Evolutionary conservation across 1,140 invertebrate genomes (phyloP), one percentile per base, ranked within the genome.

Genomic region (Elymnias hypermnestra): DNA sequence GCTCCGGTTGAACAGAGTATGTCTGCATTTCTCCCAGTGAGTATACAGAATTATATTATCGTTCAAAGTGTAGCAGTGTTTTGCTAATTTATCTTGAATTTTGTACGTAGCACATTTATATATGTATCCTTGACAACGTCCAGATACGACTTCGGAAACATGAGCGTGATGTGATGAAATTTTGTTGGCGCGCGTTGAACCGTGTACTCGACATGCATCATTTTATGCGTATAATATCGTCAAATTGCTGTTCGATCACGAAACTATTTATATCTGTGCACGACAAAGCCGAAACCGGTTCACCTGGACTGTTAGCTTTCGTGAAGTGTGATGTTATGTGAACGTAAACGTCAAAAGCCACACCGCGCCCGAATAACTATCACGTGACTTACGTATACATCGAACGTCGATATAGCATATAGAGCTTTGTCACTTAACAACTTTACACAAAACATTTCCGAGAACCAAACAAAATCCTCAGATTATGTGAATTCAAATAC

Each of bases 301-400:
- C 59, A 66, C 58, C 53, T 53, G 56, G 53, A 64, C 23, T 26
- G 36, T 40, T 39, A 33, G 18, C 13, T 31, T 8, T 33, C 25
- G 28, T 18, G 71, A 67, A 59, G 46, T 66, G 33, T 37, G 8
- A 33, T 57, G 48, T 50, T 53, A n/a, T n/a, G 63, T 53, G 50
- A 62, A 67, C 69, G 72, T 67, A 73, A 75, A 77, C 70, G 69
- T 72, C 72, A 75, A 82, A 74, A 82, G 72, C 63, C 37, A 42
- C 41, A 53, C 57, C 57, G 58, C 60, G 50, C 60, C 63, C 63
- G 57, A 12, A 28, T 26, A 48, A 42, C 43, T 23, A 43, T 51
- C 69, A 69, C 66, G 64, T 72, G 72, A 82, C 79, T 79, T 75
- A 83, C 75, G 65, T 72, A 68, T 72, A 76, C 57, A 66, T 60